phyloP scores from a whole-genome alignment of 2,113 vertebrate species.

The Myiozetetes cayanensis region DNA sequence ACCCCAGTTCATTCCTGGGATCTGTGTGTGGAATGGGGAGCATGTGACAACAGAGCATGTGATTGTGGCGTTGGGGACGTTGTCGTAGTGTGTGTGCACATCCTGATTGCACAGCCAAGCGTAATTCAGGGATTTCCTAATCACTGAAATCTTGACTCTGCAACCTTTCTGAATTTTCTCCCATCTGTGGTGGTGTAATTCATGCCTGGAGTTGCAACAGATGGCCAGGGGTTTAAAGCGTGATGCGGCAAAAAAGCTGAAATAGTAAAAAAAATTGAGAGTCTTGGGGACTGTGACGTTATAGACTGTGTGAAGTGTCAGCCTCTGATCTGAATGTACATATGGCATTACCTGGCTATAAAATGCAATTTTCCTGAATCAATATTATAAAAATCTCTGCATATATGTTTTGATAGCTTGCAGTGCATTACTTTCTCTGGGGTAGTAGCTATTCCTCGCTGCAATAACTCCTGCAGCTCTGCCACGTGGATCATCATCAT shows the following conservation, averaged over 20 bases:
- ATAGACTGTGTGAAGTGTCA: not conserved
- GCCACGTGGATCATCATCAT: not conserved
- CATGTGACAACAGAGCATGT: not conserved
- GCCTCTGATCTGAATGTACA: not conserved
- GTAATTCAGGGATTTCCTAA: slow-evolving; percentile 38
- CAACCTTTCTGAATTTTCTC: not conserved
- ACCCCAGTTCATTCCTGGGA: not conserved
- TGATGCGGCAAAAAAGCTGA: not conserved
- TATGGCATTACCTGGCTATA: not conserved
- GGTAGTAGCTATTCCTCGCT: not conserved
- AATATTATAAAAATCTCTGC: not conserved
- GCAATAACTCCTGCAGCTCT: not conserved
- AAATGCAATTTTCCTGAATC: not conserved
- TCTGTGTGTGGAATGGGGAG: not conserved
- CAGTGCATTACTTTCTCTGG: not conserved
- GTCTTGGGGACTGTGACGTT: not conserved
- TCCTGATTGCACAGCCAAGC: not conserved
- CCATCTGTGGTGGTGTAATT: slow-evolving; percentile 55
- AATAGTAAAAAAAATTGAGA: not conserved
- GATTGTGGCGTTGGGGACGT: not conserved
- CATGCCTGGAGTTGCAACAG: slow-evolving; percentile 32
- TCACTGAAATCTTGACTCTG: slow-evolving; percentile 40
- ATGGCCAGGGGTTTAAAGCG: not conserved
- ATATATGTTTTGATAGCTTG: not conserved
- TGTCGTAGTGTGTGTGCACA: not conserved